phyloP scores from a whole-genome alignment of 2,888 invertebrate species.

The Lithophane semibrunnea region DNA sequence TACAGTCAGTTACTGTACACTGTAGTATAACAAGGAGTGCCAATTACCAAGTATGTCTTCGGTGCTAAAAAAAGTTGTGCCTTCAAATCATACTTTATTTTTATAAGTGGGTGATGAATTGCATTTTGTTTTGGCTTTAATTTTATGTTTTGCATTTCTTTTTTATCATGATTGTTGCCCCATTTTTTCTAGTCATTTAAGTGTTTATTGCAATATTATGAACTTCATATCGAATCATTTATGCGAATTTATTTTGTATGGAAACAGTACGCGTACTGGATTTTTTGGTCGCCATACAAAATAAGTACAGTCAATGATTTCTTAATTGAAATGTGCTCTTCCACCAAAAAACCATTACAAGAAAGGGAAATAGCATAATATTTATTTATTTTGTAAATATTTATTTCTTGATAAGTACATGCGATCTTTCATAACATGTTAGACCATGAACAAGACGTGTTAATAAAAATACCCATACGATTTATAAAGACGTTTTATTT shows the following conservation, averaged over 20 bases:
- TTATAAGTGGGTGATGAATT: constrained; percentile 37
- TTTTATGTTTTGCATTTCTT: constrained; percentile 57
- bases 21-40: constrained; percentile 40
- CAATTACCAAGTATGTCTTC: constrained; percentile 40
- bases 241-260: constrained; percentile 21
- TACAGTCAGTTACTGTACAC: not conserved
- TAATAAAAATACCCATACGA: constrained; percentile 45
- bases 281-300: not conserved
- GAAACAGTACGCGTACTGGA: not conserved
- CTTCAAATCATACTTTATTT: constrained; percentile 46
- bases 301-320: not conserved
- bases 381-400: constrained; percentile 31
- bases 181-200: constrained; percentile 57
- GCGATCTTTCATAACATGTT: constrained; percentile 19
- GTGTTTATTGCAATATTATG: constrained; percentile 19
- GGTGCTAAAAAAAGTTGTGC: constrained; percentile 49
- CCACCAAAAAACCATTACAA: not conserved
- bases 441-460: constrained; percentile 29
- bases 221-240: constrained; percentile 23
- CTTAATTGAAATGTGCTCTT: not conserved
- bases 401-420: constrained; percentile 8
- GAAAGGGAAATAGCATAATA: not conserved
- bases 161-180: constrained; percentile 35
- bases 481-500: constrained; percentile 57
- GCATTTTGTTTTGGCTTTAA: constrained; percentile 57